A percentile compares a stretch with the other conserved stretches of the same genome.
Evolutionary conservation across 1,140 invertebrate genomes (phyloP).

Genomic region (Leptinotarsa lineolata): DNA sequence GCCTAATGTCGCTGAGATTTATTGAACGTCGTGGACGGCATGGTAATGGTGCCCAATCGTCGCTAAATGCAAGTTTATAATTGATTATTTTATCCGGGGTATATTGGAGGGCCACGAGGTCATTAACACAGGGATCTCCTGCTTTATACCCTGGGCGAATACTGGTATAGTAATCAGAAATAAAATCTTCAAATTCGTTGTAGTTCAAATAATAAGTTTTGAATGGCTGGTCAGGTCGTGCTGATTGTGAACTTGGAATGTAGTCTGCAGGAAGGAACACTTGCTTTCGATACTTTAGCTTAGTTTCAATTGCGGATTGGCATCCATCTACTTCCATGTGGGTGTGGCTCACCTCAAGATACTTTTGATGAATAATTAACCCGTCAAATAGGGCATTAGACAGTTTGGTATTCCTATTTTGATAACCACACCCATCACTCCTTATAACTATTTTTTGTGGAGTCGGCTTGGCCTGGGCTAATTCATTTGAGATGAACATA

Average conservation of each 20-base stretch:
- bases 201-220: constrained; percentile 21
- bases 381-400: constrained; percentile 18
- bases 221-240: constrained; percentile 19
- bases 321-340: constrained; percentile 29
- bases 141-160: constrained; percentile 19
- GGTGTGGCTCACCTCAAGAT: constrained; percentile 24
- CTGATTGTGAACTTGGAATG: constrained; percentile 24
- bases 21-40: constrained; percentile 14
- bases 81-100: constrained; percentile 17
- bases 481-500: constrained; percentile 18
- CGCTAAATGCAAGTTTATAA: constrained; percentile 28
- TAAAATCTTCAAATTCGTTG: no score
- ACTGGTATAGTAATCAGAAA: no score
- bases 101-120: constrained; percentile 26
- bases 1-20: no score
- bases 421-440: constrained; percentile 35
- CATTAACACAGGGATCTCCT: constrained; percentile 24
- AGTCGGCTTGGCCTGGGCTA: not conserved
- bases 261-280: constrained; percentile 28
- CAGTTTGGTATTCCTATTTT: constrained; percentile 39
- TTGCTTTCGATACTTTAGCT: constrained; percentile 1
- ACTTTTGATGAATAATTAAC: constrained; percentile 29
- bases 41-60: constrained; percentile 26
- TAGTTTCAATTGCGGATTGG: constrained; percentile 20
- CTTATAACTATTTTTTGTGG: constrained; percentile 28